These are phyloP conservation scores for Drosophila persimilis DNA, from an alignment of 1,140 invertebrate genomes.

Conservation along the genomic window DNA sequence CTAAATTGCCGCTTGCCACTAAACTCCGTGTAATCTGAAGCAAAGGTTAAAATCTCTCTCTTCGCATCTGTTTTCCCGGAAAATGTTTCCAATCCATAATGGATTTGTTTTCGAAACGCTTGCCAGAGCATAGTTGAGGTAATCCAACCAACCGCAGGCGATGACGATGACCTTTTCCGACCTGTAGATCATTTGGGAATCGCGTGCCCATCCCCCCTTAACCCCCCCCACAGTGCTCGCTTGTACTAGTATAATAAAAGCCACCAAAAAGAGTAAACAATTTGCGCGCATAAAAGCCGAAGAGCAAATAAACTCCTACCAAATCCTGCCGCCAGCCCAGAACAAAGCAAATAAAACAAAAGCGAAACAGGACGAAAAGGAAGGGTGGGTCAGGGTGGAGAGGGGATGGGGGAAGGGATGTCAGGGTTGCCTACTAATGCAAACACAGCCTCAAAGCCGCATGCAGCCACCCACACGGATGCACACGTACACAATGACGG, in stretches of 20 bases:
- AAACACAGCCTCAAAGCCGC: constrained; percentile 62
- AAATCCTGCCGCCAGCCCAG: constrained; percentile 45
- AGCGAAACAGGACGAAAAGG: constrained; percentile 42
- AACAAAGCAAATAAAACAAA: constrained; percentile 76
- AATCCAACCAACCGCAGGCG: not conserved
- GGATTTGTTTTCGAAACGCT: no score
- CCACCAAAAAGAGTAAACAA: constrained; percentile 78
- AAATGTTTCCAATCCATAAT: no score
- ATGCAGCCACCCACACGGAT: constrained; percentile 14
- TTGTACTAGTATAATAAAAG: constrained; percentile 54
- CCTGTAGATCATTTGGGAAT: constrained; percentile 37
- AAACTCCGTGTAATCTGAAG: no score
- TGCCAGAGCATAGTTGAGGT: not conserved
- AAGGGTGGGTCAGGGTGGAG: not conserved
- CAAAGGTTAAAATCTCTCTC: no score
- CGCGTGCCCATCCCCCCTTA: not conserved
- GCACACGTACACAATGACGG: constrained; percentile 12
- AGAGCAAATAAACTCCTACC: constrained; percentile 59
- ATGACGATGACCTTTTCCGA: not conserved
- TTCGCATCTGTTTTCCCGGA: no score
- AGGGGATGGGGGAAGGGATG: constrained; percentile 13
- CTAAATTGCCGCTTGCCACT: no score
- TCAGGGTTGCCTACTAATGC: constrained; percentile 48
- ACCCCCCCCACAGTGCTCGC: not conserved
- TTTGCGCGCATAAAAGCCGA: constrained; percentile 70